Percentiles rank a stretch among this genome's conserved stretches.
These are phyloP conservation scores for Thunnus thynnus DNA, from an alignment of 2,113 vertebrate genomes.

Conservation along the genomic window DNA sequence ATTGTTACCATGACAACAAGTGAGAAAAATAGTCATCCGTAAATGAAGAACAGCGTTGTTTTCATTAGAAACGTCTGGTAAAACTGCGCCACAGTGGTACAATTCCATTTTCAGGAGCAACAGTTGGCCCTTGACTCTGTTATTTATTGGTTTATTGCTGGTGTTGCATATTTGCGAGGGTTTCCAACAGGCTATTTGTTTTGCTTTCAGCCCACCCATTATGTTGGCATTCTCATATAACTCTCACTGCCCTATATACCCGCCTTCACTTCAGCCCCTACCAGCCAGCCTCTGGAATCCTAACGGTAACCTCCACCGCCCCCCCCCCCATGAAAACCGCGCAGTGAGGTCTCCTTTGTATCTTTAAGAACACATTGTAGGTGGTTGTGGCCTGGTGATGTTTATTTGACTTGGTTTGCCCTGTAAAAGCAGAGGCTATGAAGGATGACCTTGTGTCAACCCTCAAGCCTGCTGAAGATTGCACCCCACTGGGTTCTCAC, in stretches of 20 bases:
- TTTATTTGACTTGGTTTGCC: conserved; percentile 81
- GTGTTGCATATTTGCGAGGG: conserved; percentile 75
- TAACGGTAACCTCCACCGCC: conserved; percentile 49
- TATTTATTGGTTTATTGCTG: conserved; percentile 81
- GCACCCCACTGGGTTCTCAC: conserved; percentile 55
- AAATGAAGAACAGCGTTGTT: conserved; percentile 23
- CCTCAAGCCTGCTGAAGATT: conserved; percentile 51
- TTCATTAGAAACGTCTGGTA: conserved; percentile 12
- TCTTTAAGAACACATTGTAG: conserved; percentile 74
- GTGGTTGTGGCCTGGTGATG: conserved; percentile 68
- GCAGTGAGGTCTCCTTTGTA: conserved; percentile 76
- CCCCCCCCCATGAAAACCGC: conserved; percentile 31
- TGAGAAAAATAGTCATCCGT: background rate
- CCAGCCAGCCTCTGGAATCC: conserved; percentile 61
- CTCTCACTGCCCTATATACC: conserved; percentile 71
- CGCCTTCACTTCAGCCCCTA: conserved; percentile 49
- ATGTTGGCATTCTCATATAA: conserved; percentile 81
- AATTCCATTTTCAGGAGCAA: conserved; percentile 48
- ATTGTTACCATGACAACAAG: background rate
- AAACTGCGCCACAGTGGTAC: conserved; percentile 28
- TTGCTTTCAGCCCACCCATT: conserved; percentile 85
- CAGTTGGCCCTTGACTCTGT: conserved; percentile 58
- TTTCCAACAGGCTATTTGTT: conserved; percentile 80
- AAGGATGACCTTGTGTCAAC: conserved; percentile 80
- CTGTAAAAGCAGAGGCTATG: conserved; percentile 75